These are phyloP conservation scores for Bos indicus DNA, from an alignment of 2,113 vertebrate species.

Conservation along the genomic window DNA sequence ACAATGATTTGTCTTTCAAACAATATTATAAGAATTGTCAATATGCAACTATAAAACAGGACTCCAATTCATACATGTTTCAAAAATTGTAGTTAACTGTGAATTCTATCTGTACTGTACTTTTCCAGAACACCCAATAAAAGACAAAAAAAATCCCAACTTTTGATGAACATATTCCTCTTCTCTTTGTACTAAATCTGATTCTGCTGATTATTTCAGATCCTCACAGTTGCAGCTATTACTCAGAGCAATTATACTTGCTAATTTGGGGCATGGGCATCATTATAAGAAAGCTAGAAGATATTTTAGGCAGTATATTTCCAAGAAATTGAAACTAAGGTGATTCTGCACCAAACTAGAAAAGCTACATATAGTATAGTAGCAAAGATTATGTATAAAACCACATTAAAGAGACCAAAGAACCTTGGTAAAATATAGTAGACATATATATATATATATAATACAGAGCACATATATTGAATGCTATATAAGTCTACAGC, in stretches of 20 bases:
- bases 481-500: neutral
- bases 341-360: neutral
- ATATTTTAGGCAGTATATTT: neutral
- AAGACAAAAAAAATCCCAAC: neutral
- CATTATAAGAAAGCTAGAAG: neutral
- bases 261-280: neutral
- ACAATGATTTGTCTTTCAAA: neutral
- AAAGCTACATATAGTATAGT: neutral
- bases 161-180: neutral
- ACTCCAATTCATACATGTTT: neutral
- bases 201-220: neutral
- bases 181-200: neutral
- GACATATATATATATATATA: neutral
- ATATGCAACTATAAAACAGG: neutral
- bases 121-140: neutral
- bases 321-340: constrained; percentile 3
- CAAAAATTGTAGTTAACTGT: neutral
- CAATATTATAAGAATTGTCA: neutral
- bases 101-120: neutral
- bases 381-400: neutral
- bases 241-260: neutral
- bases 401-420: neutral
- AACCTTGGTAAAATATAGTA: neutral
- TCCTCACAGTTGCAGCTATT: neutral
- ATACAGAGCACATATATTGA: neutral